A percentile compares a stretch with the other conserved stretches of the same genome.
These are phyloP conservation scores for Willowsia nigromaculata DNA, from an alignment of 2,888 invertebrate genomes.

Conservation along the genomic window DNA sequence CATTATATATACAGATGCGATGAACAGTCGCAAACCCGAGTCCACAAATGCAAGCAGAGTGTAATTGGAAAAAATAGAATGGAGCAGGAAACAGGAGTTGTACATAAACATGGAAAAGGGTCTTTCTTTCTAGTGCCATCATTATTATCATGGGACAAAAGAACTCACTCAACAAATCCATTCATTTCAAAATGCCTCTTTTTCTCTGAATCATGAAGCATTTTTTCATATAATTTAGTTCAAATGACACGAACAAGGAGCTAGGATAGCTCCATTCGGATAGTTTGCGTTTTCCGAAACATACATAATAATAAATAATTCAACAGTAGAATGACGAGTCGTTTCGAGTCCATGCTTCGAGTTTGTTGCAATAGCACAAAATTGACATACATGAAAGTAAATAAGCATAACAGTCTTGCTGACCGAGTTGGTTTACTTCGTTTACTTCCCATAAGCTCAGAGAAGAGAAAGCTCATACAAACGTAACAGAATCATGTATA, in stretches of 20 bases:
- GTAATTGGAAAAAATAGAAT: not conserved
- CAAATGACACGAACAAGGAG: not conserved
- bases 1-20: not conserved
- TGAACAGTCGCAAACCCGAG: not conserved
- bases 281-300: not conserved
- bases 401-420: not conserved
- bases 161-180: slow-evolving; percentile 1
- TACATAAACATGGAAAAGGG: not conserved
- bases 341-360: no score
- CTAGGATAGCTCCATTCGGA: slow-evolving; percentile 36
- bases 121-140: not conserved
- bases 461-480: no score
- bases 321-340: slow-evolving; percentile 21
- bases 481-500: no score
- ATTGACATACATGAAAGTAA: not conserved
- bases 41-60: slow-evolving; percentile 5
- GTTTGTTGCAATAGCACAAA: not conserved
- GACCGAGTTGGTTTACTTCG: not conserved
- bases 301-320: slow-evolving; percentile 34
- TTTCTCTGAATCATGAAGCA: not conserved
- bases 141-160: not conserved
- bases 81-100: not conserved
- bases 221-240: not conserved
- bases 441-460: no score
- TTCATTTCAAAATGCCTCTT: not conserved